A percentile compares a stretch with the other conserved stretches of the same genome.
Conservation (phyloP, 2,797 vertebrate species). For the Pampus argenteus region DNA sequence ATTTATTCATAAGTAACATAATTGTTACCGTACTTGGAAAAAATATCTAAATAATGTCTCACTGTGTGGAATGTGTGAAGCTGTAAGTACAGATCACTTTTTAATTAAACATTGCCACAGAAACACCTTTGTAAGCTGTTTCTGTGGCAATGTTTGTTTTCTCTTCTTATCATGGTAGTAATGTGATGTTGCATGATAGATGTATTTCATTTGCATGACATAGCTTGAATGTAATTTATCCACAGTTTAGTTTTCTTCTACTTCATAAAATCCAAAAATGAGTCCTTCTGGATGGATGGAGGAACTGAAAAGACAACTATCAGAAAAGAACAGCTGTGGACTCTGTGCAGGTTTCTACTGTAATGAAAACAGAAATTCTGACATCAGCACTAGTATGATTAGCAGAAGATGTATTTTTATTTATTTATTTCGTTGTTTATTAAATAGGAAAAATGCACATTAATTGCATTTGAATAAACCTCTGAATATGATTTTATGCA, state of each 20-base stretch:
- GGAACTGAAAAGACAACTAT: no score
- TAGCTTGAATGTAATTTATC: neutral
- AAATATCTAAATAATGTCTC: neutral
- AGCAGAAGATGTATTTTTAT: no score
- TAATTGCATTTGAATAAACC: neutral
- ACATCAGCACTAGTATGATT: no score
- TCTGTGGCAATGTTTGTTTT: neutral
- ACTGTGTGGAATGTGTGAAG: neutral
- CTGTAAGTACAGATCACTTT: neutral
- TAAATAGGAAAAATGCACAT: no score
- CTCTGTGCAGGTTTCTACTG: no score
- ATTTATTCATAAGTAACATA: constrained; percentile 4
- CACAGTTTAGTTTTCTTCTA: neutral
- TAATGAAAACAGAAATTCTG: no score
- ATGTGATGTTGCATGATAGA: neutral
- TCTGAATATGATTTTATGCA: neutral
- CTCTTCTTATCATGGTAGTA: no score
- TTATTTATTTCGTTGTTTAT: no score
- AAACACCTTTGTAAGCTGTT: no score
- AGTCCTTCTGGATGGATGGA: no score
- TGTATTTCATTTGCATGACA: neutral
- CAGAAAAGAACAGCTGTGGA: no score
- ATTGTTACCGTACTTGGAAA: neutral
- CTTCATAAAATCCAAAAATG: no score
- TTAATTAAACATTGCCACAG: neutral